phyloP scores from a whole-genome alignment of 2,113 vertebrate species.

The Semnornis frantzii region DNA sequence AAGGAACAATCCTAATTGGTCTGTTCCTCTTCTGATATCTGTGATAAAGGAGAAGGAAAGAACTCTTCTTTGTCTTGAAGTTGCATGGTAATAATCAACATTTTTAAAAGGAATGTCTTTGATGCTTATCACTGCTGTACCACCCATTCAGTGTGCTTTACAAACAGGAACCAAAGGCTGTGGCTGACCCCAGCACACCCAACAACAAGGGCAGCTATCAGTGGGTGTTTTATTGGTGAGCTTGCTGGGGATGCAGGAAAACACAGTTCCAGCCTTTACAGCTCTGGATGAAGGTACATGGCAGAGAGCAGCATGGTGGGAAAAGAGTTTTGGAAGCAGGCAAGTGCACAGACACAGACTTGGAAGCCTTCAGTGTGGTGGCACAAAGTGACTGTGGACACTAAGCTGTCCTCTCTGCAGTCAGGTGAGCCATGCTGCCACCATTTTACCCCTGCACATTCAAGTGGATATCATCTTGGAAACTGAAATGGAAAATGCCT shows the following conservation, averaged over 20 bases:
- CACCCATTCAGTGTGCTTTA: neutral
- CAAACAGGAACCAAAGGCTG: neutral
- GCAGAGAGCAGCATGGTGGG: neutral
- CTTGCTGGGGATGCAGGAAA: neutral
- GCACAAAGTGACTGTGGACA: neutral
- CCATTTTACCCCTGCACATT: neutral
- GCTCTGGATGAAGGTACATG: neutral
- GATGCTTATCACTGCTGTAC: neutral
- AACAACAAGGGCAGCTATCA: accelerated
- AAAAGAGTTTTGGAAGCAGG: neutral
- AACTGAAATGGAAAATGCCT: neutral
- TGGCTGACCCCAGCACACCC: neutral
- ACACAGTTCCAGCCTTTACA: neutral
- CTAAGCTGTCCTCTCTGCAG: neutral
- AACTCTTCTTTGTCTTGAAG: neutral
- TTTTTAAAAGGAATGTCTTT: neutral
- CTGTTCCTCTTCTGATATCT: neutral
- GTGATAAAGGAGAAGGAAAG: neutral
- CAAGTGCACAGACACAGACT: accelerated
- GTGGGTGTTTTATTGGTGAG: neutral
- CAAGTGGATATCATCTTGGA: neutral
- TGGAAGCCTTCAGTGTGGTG: neutral
- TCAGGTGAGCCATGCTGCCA: neutral
- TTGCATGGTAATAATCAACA: neutral
- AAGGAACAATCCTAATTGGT: neutral